Percentiles rank a stretch among this genome's conserved stretches.
Conservation (phyloP, 2,113 vertebrate species). For the Myiopsitta monachus region DNA sequence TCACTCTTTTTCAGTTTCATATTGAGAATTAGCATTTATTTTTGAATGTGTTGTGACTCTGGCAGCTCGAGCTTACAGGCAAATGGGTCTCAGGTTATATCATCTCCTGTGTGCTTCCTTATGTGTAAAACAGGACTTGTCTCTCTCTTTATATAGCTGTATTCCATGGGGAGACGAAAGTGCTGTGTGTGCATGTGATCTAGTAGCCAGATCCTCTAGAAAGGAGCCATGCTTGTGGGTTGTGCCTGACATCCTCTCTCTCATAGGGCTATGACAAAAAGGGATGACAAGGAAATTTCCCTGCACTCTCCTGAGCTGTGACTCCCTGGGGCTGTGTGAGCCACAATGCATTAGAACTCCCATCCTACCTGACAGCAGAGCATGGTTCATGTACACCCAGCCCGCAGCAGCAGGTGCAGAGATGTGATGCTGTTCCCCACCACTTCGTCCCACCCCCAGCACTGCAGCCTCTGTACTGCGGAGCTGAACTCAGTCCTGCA, state of each 20-base stretch:
- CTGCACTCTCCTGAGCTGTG: accelerated
- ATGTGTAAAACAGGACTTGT: accelerated
- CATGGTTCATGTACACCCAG: accelerated
- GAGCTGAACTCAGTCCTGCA: not conserved
- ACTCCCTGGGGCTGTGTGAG: not conserved
- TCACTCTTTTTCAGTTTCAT: not conserved
- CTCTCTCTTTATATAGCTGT: accelerated
- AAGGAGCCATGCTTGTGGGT: accelerated
- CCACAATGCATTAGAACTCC: accelerated
- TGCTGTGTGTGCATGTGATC: accelerated
- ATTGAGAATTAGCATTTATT: accelerated
- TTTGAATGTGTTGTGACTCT: accelerated
- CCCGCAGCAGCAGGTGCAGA: accelerated
- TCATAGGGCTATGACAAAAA: accelerated
- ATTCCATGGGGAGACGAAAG: accelerated
- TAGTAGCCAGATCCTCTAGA: accelerated
- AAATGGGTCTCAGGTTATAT: not conserved
- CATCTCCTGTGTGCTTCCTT: accelerated
- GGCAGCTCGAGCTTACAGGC: not conserved
- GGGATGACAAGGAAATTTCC: not conserved
- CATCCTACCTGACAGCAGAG: not conserved
- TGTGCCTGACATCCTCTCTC: not conserved
- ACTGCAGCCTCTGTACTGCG: not conserved
- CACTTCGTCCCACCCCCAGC: accelerated
- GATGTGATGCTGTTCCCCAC: accelerated